Percentiles rank a stretch among this genome's conserved stretches.
Conservation (phyloP, 1,140 invertebrate species). For the Drosophila willistoni region DNA sequence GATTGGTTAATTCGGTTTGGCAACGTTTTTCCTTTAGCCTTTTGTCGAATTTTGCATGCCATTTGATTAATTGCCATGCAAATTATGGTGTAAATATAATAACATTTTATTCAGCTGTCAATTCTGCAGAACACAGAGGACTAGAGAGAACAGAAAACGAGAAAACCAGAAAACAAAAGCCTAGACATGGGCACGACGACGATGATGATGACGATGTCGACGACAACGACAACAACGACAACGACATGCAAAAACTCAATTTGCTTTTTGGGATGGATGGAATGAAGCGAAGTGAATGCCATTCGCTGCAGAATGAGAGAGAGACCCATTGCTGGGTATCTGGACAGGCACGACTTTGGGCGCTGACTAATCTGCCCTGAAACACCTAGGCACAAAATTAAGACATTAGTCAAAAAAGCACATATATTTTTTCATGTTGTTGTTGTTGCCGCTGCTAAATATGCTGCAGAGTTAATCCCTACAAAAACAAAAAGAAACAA, state of each 20-base stretch:
- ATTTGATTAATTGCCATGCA: constrained; percentile 82
- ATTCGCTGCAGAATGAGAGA: constrained; percentile 69
- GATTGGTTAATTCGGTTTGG: constrained; percentile 28
- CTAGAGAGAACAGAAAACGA: constrained; percentile 31
- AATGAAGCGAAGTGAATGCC: constrained; percentile 80
- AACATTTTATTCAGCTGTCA: constrained; percentile 82
- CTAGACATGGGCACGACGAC: constrained; percentile 64
- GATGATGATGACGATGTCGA: neutral
- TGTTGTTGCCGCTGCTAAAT: constrained; percentile 31
- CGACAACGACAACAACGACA: neutral
- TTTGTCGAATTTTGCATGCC: constrained; percentile 75
- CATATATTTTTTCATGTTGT: constrained; percentile 30
- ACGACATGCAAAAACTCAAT: constrained; percentile 79
- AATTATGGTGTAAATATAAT: constrained; percentile 82
- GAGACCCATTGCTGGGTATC: constrained; percentile 39
- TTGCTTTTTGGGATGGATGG: constrained; percentile 44
- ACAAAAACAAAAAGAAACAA: constrained; percentile 27
- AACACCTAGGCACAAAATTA: constrained; percentile 76
- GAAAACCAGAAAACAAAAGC: constrained; percentile 41
- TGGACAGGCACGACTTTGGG: constrained; percentile 33
- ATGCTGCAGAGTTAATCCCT: constrained; percentile 60
- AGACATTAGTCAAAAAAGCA: constrained; percentile 80
- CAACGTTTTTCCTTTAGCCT: constrained; percentile 26
- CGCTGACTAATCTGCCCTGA: constrained; percentile 51
- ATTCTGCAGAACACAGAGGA: constrained; percentile 55